Conservation (phyloP, 2,797 vertebrate genomes). For the Diceros bicornis region DNA sequence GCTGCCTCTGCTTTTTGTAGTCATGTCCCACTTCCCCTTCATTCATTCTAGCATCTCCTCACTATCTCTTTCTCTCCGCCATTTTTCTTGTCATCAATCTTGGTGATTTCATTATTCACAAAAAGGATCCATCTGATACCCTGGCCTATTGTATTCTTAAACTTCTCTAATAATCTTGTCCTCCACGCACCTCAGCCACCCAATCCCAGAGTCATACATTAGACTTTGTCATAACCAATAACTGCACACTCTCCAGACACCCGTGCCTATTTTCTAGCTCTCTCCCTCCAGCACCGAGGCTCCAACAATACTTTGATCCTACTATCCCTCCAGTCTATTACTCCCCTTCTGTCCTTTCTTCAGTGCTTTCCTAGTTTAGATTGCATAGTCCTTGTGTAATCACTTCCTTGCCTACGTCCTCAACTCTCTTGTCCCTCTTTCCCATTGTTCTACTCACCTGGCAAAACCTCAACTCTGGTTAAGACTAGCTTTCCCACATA, state of each 20-base stretch:
- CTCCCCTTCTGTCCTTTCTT: neutral
- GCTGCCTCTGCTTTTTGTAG: neutral
- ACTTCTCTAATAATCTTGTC: neutral
- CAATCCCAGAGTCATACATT: neutral
- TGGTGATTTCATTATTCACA: neutral
- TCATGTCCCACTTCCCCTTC: neutral
- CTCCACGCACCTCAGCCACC: neutral
- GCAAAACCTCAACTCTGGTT: neutral
- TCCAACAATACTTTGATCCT: neutral
- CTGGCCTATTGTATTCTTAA: neutral
- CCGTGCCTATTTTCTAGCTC: neutral
- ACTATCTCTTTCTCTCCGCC: neutral
- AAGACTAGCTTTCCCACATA: neutral
- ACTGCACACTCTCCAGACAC: neutral
- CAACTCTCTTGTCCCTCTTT: neutral
- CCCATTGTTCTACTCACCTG: neutral
- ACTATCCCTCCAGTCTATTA: too few species aligned
- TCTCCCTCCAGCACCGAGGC: neutral
- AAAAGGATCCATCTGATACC: neutral
- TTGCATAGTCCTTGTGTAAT: neutral
- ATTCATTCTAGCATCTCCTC: neutral
- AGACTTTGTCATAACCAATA: neutral
- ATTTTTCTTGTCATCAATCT: neutral
- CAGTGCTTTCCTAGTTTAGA: neutral
- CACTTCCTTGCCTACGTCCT: neutral